phyloP scores from a whole-genome alignment of 1,140 invertebrate genomes.

The Panagrolaimus sp. region DNA sequence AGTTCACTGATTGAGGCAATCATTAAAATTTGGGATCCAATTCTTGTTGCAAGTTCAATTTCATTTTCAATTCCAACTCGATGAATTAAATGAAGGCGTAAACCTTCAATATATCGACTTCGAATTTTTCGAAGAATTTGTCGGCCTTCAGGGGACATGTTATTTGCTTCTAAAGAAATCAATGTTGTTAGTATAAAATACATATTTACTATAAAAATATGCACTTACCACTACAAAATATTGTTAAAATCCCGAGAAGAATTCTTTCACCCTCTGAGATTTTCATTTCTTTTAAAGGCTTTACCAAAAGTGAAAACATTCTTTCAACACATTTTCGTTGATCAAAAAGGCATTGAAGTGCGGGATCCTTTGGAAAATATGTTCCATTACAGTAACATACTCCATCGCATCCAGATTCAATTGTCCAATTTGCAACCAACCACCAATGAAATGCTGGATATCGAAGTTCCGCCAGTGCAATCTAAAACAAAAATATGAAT shows the following conservation, averaged over 20 bases:
- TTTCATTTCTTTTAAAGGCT: constrained; percentile 27
- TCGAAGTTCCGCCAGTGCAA: constrained; percentile 31
- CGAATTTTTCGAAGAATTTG: constrained; percentile 25
- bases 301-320: constrained; percentile 29
- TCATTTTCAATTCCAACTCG: not conserved
- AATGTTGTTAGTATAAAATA: constrained; percentile 18
- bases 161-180: constrained; percentile 16
- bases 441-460: constrained; percentile 51
- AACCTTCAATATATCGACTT: constrained; percentile 12
- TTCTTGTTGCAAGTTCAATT: constrained; percentile 9
- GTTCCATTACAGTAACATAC: constrained; percentile 51
- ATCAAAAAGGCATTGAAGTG: constrained; percentile 34
- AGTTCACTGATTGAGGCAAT: constrained; percentile 38
- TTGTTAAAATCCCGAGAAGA: constrained; percentile 27
- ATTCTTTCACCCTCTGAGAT: constrained; percentile 26
- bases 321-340: constrained; percentile 22
- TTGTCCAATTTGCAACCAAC: constrained; percentile 39
- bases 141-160: not conserved
- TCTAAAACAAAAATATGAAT: constrained; percentile 27
- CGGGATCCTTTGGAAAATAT: constrained; percentile 46
- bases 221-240: not conserved
- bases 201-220: not conserved
- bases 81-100: not conserved
- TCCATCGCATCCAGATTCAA: constrained; percentile 35
- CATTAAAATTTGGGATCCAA: constrained; percentile 29